Base-by-base conservation (phyloP, 1,140 invertebrate genomes). In the Plodia interpunctella region DNA sequence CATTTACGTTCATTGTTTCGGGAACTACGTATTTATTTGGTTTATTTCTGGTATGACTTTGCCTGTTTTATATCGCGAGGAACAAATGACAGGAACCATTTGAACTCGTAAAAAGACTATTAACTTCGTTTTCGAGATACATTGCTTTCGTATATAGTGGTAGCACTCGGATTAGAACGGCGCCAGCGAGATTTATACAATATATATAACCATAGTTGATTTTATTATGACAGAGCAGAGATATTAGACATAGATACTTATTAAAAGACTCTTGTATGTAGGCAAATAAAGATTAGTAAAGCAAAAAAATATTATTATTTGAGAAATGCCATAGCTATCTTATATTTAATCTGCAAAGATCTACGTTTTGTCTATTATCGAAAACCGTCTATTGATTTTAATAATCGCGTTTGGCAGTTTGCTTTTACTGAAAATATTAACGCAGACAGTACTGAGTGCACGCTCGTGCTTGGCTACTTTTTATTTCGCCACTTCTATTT, bases 91-190 rank as follows among this genome's bases (percentile, higher is more conserved):
- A 44, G 13, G 38, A 44, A 44, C 38, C 38, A 44, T 44, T 44
- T 44, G 38, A 44, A 44, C 38, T 44, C 38, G 38, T 44, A 44
- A 44, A 44, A 44, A 44, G 38, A 44, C 13, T 44, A 32, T 32
- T 44, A 44, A 44, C 38, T 44, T 44, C 38, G 38, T 44, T 44
- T 44, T 44, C 38, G 38, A 44, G 38, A 15, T 44, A 11, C 21
- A 11, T 44, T 44, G 38, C 38, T 44, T 35, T 44, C 38, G 38
- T 44, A 15, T 44, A 44, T 6, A 44, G 5, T 10, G 38, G 38
- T 44, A 44, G n/a, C 2, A n/a, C 38, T 44, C 15, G 38, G 10
- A 44, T 44, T 44, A 17, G 13, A 44, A 44, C 1, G 38, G 38
- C n/a, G 13, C 2, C 1, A 44, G 13, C 13, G 32, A 44, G 5